Evolutionary conservation across 2,113 vertebrate genomes (phyloP).

Genomic region (Zosterops pallidus): DNA sequence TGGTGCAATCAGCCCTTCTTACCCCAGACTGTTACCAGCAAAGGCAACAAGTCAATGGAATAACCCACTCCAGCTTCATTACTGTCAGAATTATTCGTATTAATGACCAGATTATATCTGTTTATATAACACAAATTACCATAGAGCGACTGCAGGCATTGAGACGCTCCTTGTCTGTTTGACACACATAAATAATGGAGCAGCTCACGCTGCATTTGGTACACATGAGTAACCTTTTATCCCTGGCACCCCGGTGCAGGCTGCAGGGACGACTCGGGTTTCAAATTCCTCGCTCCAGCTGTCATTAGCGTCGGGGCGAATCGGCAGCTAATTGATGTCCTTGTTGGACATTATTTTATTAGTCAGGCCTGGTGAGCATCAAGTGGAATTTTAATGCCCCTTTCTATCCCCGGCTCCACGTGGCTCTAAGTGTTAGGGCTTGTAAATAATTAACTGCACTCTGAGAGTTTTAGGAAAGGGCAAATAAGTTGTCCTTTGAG

Average conservation of each 20-base stretch:
- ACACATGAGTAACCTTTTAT: slow-evolving; percentile 66
- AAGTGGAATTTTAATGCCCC: slow-evolving; percentile 57
- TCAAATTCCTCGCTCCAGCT: slow-evolving; percentile 59
- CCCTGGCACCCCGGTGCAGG: slow-evolving; percentile 34
- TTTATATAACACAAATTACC: slow-evolving; percentile 66
- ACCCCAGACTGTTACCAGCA: neutral
- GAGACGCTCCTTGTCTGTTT: slow-evolving; percentile 56
- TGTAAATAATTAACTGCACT: slow-evolving; percentile 24
- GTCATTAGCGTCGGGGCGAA: slow-evolving; percentile 42
- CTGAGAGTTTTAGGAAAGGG: neutral
- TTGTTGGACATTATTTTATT: slow-evolving; percentile 71
- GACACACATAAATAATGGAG: slow-evolving; percentile 69
- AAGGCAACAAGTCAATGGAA: neutral
- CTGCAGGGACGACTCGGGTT: slow-evolving; percentile 34
- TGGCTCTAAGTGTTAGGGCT: neutral
- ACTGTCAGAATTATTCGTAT: slow-evolving; percentile 70
- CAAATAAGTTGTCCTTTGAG: neutral
- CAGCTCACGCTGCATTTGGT: slow-evolving; percentile 48
- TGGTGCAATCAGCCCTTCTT: neutral
- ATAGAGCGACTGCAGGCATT: slow-evolving; percentile 29
- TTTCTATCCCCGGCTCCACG: neutral
- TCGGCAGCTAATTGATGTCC: slow-evolving; percentile 63
- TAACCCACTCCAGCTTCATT: slow-evolving; percentile 36
- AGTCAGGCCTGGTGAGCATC: slow-evolving; percentile 60
- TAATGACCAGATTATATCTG: slow-evolving; percentile 71